These are phyloP conservation scores for Metellina segmentata DNA, from an alignment of 2,888 invertebrate species.

Conservation along the genomic window DNA sequence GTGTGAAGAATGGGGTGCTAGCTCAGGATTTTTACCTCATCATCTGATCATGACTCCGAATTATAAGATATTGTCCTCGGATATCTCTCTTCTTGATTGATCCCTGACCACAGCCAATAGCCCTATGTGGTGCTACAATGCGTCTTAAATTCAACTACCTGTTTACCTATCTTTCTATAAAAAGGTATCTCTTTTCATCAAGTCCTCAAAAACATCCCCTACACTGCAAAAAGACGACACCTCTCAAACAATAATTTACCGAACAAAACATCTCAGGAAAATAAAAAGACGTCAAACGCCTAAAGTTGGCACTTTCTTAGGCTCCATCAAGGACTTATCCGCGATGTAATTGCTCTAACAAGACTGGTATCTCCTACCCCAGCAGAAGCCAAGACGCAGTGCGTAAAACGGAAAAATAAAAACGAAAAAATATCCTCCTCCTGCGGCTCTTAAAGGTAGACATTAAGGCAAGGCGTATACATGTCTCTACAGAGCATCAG, in stretches of 20 bases:
- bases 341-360: slow-evolving; percentile 63
- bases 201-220: background rate
- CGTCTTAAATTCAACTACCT: too few species aligned
- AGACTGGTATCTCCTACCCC: slow-evolving; percentile 35
- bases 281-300: slow-evolving; percentile 49
- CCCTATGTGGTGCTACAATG: too few species aligned
- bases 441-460: slow-evolving; percentile 45
- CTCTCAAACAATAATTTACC: background rate
- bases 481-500: slow-evolving; percentile 39
- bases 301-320: slow-evolving; percentile 50
- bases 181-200: too few species aligned
- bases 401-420: slow-evolving; percentile 7
- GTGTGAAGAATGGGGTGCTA: too few species aligned
- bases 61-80: too few species aligned
- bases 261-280: background rate
- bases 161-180: too few species aligned
- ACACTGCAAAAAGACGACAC: background rate
- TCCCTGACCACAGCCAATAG: too few species aligned
- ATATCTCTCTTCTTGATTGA: too few species aligned
- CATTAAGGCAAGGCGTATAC: slow-evolving; percentile 68
- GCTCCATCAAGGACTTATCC: slow-evolving; percentile 35
- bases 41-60: too few species aligned
- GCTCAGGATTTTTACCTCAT: too few species aligned
- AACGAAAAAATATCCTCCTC: slow-evolving; percentile 18
- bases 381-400: slow-evolving; percentile 11